Conservation (phyloP, 2,888 invertebrate species). For the Mesochorus sp. region DNA sequence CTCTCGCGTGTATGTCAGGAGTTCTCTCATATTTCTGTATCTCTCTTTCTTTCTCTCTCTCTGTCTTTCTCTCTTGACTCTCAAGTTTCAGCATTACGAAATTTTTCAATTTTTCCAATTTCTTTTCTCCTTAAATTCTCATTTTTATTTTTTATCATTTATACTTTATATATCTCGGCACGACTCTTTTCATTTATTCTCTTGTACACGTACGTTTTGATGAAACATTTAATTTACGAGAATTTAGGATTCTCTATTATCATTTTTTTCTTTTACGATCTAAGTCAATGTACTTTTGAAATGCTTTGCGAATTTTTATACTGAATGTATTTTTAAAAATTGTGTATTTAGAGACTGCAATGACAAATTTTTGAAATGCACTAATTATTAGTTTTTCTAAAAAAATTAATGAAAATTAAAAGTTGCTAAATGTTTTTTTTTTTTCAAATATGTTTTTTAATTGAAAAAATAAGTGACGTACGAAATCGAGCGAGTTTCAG, state of each 20-base stretch:
- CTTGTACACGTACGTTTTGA: constrained; percentile 22
- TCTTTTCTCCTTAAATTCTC: constrained; percentile 11
- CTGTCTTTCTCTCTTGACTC: constrained; percentile 21
- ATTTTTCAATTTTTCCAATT: constrained; percentile 48
- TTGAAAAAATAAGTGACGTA: background rate
- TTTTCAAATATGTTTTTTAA: background rate
- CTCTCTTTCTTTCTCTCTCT: constrained; percentile 24
- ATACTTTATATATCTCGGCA: constrained; percentile 30
- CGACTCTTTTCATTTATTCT: constrained; percentile 28
- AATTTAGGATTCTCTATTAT: constrained; percentile 49
- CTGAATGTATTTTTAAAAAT: background rate
- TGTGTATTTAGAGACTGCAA: too few species aligned
- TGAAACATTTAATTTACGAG: constrained; percentile 37
- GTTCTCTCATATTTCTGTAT: too few species aligned
- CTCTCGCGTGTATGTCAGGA: constrained; percentile 31
- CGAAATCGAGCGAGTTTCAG: background rate
- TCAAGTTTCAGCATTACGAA: constrained; percentile 57
- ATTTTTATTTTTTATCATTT: constrained; percentile 12
- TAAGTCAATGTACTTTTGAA: constrained; percentile 10
- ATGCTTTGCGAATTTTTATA: background rate
- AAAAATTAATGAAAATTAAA: background rate
- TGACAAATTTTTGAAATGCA: background rate
- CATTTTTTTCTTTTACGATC: background rate
- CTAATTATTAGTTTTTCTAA: background rate
- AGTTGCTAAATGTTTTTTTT: background rate